Percentiles rank a stretch among this genome's conserved stretches.
phyloP scores from a whole-genome alignment of 2,888 invertebrate genomes.

The Noctua janthe region DNA sequence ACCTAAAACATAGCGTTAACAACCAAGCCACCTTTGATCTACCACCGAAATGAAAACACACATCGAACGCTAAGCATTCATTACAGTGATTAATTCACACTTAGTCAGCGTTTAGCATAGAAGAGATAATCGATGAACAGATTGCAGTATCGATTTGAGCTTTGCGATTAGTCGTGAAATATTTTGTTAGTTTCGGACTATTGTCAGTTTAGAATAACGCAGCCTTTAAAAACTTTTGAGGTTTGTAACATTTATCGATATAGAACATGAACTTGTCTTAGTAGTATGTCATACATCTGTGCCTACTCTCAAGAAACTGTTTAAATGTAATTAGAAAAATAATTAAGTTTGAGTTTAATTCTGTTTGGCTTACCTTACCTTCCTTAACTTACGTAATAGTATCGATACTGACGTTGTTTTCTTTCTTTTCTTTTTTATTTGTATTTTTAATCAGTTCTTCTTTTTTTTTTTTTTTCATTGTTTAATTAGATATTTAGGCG shows the following conservation, averaged over 20 bases:
- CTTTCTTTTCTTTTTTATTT: too few species aligned
- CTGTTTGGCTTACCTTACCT: too few species aligned
- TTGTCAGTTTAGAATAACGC: neutral
- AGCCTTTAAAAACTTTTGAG: neutral
- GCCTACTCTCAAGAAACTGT: too few species aligned
- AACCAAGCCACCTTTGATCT: slow-evolving; percentile 18
- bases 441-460: too few species aligned
- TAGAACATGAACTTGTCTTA: neutral
- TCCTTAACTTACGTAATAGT: too few species aligned
- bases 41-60: neutral
- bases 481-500: too few species aligned
- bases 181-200: too few species aligned
- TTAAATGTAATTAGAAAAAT: too few species aligned
- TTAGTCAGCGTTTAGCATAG: slow-evolving; percentile 10
- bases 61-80: slow-evolving; percentile 10
- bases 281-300: too few species aligned
- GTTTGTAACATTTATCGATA: neutral
- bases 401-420: too few species aligned
- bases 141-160: slow-evolving; percentile 32
- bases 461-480: too few species aligned
- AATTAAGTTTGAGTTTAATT: too few species aligned
- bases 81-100: slow-evolving; percentile 38
- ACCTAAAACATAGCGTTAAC: neutral
- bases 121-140: slow-evolving; percentile 14
- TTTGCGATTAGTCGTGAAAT: slow-evolving; percentile 2